phyloP scores from a whole-genome alignment of 2,888 invertebrate species.

The Macrophya alboannulata region DNA sequence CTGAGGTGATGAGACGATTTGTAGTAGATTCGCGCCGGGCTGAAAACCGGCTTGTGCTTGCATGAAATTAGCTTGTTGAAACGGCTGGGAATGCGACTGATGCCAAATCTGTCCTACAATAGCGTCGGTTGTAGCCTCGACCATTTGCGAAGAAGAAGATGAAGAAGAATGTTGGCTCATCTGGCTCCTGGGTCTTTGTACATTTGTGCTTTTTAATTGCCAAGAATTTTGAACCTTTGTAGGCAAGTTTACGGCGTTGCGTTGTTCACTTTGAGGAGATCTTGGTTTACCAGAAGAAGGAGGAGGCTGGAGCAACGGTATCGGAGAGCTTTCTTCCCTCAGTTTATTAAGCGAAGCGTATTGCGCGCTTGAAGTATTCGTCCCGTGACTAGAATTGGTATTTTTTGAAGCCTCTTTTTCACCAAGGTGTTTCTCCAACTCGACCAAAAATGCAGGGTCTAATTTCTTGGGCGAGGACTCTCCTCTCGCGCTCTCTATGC shows the following conservation, averaged over 20 bases:
- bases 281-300: conserved; percentile 77
- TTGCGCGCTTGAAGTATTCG: conserved; percentile 54
- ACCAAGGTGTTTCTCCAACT: conserved; percentile 85
- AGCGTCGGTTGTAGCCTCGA: conserved; percentile 70
- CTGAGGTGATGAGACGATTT: conserved; percentile 61
- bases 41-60: conserved; percentile 58
- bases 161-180: conserved; percentile 59
- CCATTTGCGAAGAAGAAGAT: conserved; percentile 60
- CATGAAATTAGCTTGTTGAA: conserved; percentile 57
- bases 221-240: conserved; percentile 78
- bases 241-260: conserved; percentile 67
- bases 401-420: conserved; percentile 80
- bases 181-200: conserved; percentile 65
- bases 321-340: conserved; percentile 68
- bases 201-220: conserved; percentile 70
- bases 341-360: conserved; percentile 65
- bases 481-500: conserved; percentile 66
- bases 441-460: conserved; percentile 84
- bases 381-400: conserved; percentile 75
- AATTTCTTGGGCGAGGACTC: conserved; percentile 79
- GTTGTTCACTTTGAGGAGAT: conserved; percentile 71
- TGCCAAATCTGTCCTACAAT: conserved; percentile 76
- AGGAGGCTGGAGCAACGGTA: conserved; percentile 81
- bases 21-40: conserved; percentile 61
- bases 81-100: conserved; percentile 67